These are phyloP conservation scores for Characodon lateralis DNA, from an alignment of 2,797 vertebrate species.

Conservation along the genomic window DNA sequence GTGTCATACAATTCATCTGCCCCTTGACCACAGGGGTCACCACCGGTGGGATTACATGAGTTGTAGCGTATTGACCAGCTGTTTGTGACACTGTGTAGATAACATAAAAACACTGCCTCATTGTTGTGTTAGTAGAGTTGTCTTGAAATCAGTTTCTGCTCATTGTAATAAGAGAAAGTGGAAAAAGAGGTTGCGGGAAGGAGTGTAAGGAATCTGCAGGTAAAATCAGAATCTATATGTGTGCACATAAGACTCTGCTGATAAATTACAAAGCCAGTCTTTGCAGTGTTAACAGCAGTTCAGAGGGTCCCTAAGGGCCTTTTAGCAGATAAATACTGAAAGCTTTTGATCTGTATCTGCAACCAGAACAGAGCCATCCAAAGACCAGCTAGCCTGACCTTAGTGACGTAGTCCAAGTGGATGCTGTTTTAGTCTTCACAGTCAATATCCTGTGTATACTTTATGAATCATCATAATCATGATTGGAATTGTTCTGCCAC, in stretches of 20 bases:
- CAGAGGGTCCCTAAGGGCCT: constrained; percentile 10
- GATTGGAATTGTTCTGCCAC: background rate
- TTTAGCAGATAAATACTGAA: constrained; percentile 23
- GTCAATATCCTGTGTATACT: constrained; percentile 4
- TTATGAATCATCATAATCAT: constrained; percentile 2
- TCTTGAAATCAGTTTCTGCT: background rate
- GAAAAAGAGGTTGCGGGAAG: background rate
- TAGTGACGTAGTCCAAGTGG: constrained; percentile 26
- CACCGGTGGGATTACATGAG: background rate
- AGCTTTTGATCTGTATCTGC: constrained; percentile 30
- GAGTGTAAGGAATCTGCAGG: background rate
- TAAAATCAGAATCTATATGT: no score
- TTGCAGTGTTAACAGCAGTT: constrained; percentile 7
- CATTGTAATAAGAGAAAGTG: background rate
- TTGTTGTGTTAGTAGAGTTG: background rate
- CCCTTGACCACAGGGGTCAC: background rate
- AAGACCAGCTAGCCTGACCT: constrained; percentile 13
- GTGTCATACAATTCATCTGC: background rate
- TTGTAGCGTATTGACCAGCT: constrained; percentile 45
- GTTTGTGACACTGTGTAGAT: constrained; percentile 17
- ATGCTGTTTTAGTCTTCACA: constrained; percentile 29
- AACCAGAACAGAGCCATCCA: constrained; percentile 13
- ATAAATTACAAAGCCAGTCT: background rate
- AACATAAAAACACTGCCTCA: background rate
- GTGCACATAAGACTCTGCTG: background rate